Evolutionary conservation across 2,113 vertebrate species (phyloP).

Genomic region (Leucopsar rothschildi): DNA sequence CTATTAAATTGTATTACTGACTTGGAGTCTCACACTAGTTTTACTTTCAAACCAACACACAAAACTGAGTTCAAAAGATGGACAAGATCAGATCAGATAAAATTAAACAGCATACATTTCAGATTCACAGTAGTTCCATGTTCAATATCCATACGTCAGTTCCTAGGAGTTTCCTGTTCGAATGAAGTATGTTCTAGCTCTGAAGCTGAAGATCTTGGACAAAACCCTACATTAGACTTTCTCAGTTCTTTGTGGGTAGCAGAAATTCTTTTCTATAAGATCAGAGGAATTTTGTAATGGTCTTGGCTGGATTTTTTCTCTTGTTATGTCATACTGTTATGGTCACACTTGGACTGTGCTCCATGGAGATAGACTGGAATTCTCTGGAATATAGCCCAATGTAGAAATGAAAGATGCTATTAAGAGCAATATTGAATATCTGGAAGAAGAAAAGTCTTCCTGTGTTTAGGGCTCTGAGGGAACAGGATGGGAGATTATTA

Average conservation of each 20-base stretch:
- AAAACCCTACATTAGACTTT: background rate
- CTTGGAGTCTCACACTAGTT: too few species aligned
- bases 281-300: background rate
- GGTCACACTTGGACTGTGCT: background rate
- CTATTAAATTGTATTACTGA: too few species aligned
- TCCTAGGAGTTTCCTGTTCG: background rate
- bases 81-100: background rate
- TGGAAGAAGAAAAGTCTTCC: conserved; percentile 28
- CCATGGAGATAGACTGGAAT: background rate
- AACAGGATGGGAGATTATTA: conserved; percentile 45
- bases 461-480: conserved; percentile 12
- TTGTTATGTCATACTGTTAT: background rate
- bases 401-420: conserved; percentile 32
- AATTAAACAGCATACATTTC: background rate
- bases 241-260: background rate
- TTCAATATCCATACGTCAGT: background rate
- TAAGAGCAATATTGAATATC: background rate
- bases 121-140: background rate
- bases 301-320: background rate
- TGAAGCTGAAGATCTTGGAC: background rate
- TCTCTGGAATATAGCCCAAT: background rate
- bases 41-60: too few species aligned
- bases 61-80: background rate
- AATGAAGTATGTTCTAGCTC: background rate
- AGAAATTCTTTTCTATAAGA: background rate